Base-by-base conservation (phyloP, 2,888 invertebrate genomes). In the Diploptera punctata region DNA sequence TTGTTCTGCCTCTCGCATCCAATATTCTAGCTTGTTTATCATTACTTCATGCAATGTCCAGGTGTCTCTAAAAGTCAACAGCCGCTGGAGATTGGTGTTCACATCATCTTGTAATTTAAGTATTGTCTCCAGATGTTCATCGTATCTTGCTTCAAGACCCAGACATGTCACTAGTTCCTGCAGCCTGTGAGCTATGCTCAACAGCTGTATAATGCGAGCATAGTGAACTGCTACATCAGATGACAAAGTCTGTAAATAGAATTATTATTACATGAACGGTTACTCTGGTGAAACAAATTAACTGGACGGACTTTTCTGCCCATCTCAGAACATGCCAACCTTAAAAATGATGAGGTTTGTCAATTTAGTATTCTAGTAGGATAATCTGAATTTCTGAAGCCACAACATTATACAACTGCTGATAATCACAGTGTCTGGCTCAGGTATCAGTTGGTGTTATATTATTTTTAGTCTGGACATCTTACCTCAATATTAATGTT, bases 221-320 rank as follows among this genome's bases (percentile, higher is more conserved):
- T 93, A 91, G 80, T 95, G 95, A 76, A 92, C 90, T 0, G 91
- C 90, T 54, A 94, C 89, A 79, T 95, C 95, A 19, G 91, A 85
- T 75, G 91, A 91, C 31, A 95, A 83, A 0, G 93, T 90, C 83
- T 94, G 77, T 26, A 68, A 69, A 4, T 19, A 60, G 7, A 38
- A n/a, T n/a, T n/a, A n/a, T n/a, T n/a, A n/a, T n/a, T n/a, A n/a
- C n/a, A n/a, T n/a, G n/a, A n/a, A n/a, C n/a, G n/a, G n/a, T n/a
- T n/a, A n/a, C n/a, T n/a, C n/a, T n/a, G n/a, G n/a, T n/a, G n/a
- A n/a, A n/a, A n/a, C n/a, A n/a, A n/a, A n/a, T n/a, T n/a, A n/a
- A n/a, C n/a, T n/a, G n/a, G n/a, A n/a, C n/a, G n/a, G n/a, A n/a
- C n/a, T n/a, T n/a, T n/a, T n/a, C n/a, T n/a, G n/a, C n/a, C n/a